Evolutionary conservation across 1,140 invertebrate genomes (phyloP).

Genomic region (Lepidurus apus): DNA sequence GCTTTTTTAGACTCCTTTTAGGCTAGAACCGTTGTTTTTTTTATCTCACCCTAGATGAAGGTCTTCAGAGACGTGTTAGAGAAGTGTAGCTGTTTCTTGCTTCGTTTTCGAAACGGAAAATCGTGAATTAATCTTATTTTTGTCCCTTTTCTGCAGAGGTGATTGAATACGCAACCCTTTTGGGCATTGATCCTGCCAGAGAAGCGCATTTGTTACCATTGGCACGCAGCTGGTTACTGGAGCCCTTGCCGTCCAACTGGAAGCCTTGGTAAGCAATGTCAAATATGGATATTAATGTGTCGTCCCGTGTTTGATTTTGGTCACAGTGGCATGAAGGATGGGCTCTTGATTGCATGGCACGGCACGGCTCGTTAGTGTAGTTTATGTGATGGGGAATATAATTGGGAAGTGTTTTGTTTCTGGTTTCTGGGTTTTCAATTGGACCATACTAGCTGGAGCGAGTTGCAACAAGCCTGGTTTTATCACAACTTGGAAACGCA

Average conservation of each 20-base stretch:
- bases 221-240: slow-evolving; percentile 24
- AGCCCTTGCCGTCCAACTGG: slow-evolving; percentile 24
- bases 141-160: slow-evolving; percentile 16
- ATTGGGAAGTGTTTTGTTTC: not conserved
- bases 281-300: not conserved
- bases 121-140: not conserved
- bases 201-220: not conserved
- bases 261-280: slow-evolving; percentile 22
- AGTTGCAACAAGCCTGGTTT: slow-evolving; percentile 26
- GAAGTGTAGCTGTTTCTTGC: not conserved
- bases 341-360: too few relatives aligned
- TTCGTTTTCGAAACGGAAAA: not conserved
- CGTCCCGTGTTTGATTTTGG: not conserved
- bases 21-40: too few relatives aligned
- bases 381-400: too few relatives aligned
- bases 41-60: too few relatives aligned
- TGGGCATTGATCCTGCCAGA: slow-evolving; percentile 22
- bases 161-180: not conserved
- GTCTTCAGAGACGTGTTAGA: too few relatives aligned
- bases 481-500: slow-evolving; percentile 27
- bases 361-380: too few relatives aligned
- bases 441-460: slow-evolving; percentile 20
- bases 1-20: too few relatives aligned
- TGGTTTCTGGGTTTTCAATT: not conserved
- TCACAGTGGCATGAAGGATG: too few relatives aligned